Evolutionary conservation across 1,140 invertebrate genomes (phyloP).

Genomic region (Carposina sasakii): DNA sequence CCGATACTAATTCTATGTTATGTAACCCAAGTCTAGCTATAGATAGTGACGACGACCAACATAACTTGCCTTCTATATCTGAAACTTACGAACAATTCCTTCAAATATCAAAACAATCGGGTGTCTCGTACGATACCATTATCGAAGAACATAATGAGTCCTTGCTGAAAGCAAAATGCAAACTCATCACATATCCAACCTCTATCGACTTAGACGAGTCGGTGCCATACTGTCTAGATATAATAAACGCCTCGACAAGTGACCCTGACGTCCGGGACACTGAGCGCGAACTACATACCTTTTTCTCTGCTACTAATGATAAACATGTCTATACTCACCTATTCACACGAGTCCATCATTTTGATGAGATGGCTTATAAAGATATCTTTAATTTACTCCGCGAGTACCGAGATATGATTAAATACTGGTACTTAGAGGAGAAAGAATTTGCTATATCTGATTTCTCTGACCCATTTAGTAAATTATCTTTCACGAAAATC

Average conservation of each 20-base stretch:
- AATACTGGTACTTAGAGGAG: background rate
- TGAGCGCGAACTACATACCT: background rate
- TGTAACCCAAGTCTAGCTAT: too few species aligned
- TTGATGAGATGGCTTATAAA: background rate
- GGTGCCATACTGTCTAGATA: background rate
- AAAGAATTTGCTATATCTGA: background rate
- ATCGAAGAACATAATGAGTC: too few species aligned
- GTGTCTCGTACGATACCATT: too few species aligned
- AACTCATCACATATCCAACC: background rate
- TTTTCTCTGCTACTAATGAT: background rate
- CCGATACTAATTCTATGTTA: too few species aligned
- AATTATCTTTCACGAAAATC: conserved; percentile 6
- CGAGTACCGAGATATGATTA: background rate
- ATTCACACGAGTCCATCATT: conserved; percentile 1
- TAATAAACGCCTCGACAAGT: background rate
- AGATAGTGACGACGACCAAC: too few species aligned
- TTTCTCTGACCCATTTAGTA: background rate
- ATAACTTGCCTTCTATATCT: too few species aligned
- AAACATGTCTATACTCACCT: background rate
- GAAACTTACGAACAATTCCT: too few species aligned
- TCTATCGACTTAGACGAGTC: background rate
- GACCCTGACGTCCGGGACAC: background rate
- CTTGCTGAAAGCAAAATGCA: background rate
- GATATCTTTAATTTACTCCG: background rate
- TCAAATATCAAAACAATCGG: too few species aligned